phyloP scores from a whole-genome alignment of 2,888 invertebrate species.

The Drosophila flavopinicola region DNA sequence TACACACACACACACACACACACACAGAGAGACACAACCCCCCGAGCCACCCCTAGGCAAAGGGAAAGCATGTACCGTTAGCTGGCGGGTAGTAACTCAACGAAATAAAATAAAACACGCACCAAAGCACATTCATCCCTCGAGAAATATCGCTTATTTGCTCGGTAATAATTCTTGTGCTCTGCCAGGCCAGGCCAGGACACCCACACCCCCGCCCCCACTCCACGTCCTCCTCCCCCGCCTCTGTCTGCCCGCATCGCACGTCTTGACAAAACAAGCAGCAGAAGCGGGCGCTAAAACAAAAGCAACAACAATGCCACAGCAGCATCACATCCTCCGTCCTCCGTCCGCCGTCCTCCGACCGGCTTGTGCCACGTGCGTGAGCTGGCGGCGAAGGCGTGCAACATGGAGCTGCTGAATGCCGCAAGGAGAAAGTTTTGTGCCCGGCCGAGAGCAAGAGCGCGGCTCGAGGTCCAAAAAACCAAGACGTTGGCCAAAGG shows the following conservation, averaged over 20 bases:
- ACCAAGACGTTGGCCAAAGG: conserved; percentile 42
- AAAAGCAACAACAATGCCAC: conserved; percentile 53
- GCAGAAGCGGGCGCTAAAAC: conserved; percentile 40
- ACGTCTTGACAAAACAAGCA: conserved; percentile 48
- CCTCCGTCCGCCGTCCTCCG: conserved; percentile 16
- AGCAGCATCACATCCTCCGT: conserved; percentile 52
- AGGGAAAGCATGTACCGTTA: conserved; percentile 66
- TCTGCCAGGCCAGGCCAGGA: conserved; percentile 48
- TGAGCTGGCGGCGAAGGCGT: conserved; percentile 50
- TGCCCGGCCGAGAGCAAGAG: conserved; percentile 26
- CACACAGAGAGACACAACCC: conserved; percentile 15
- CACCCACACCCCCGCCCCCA: neutral
- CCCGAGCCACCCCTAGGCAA: conserved; percentile 54
- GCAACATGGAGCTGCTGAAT: conserved; percentile 58
- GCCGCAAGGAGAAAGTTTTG: conserved; percentile 81
- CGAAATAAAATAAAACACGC: conserved; percentile 84
- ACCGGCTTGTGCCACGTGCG: conserved; percentile 62
- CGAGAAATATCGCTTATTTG: conserved; percentile 84
- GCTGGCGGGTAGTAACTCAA: conserved; percentile 80
- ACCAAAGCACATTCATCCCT: conserved; percentile 84
- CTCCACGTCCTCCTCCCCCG: neutral
- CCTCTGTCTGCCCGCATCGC: conserved; percentile 5
- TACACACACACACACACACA: conserved; percentile 32
- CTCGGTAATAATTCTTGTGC: conserved; percentile 82
- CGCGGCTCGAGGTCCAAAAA: conserved; percentile 51